Base-by-base conservation (phyloP, 1,140 invertebrate genomes). In the Sinella curviseta region DNA sequence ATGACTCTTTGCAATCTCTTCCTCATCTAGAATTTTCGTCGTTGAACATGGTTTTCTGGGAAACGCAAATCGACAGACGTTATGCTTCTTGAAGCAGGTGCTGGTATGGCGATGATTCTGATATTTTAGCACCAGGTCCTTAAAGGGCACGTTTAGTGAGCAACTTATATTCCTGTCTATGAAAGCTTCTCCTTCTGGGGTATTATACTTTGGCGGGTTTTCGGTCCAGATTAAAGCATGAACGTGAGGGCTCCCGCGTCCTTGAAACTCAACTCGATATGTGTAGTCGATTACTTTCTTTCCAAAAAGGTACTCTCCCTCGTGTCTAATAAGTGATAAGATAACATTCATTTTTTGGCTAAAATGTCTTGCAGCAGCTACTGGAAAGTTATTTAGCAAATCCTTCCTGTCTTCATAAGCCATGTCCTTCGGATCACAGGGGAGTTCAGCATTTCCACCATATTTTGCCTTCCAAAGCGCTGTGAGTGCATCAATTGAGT, bases 181-280 rank as follows among this genome's bases (percentile, higher is more conserved):
- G 17, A 77, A 77, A 30, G 20, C 26, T 57, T 36, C 31, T 2
- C 48, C 36, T 57, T 54, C 75, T 55, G 1, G 12, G 14, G 75
- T 57, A 57, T 54, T 57, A 1, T 26, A 77, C 1, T 77, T 48
- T 30, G 75, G 75, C 2, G 24, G 39, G 20, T 57, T 28, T 14
- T 55, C 54, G 2, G 57, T 17, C 75, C 75, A 77, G 14, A 86
- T 28, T 8, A 88, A 76, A 76, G 86, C 84, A 33, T 77, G 75
- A 12, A 30, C 75, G 36, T 77, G 75, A 8, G 75, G 75, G 16
- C 14, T 28, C 1, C 75, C 75, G 28, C 75, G 57, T 4, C 17
- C 54, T 48, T 75, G 74, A 48, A 75, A 75, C 39, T 75, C 74
- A 8, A 48, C 36, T 4, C 74, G 82, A 79, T 82, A 85, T 78